Base-by-base conservation (phyloP, 30 jellyfish, hydroid and myxozoan genomes). In the Aurelia sp. region DNA sequence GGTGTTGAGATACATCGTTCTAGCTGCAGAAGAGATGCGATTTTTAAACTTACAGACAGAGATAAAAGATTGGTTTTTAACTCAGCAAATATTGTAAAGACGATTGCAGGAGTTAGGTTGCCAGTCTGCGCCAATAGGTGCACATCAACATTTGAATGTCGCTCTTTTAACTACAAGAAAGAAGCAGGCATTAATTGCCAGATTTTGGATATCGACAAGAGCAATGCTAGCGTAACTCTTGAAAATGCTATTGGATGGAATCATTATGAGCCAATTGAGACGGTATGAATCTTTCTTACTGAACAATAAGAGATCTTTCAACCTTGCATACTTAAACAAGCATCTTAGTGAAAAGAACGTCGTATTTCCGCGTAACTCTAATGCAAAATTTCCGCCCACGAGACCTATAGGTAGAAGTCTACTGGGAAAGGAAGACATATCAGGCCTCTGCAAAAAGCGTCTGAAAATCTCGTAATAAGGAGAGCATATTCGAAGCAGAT, bases 141-240 rank as follows among this genome's bases (percentile, higher is more conserved):
- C 44, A 76, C 73, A 41, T 61, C 76, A 22, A 9, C 63, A 63
- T 31, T 30, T 21, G 65, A 38, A 30, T 16, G 87, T 16, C 66
- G 74, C 5, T 76, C 87, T 5, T 59, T 76, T 64, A 76, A 76
- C 27, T 76, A 22, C 87, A 59, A 76, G 66, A 76, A 76, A 67
- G 67, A 13, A 11, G 78, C 30, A 19, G 47, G 51, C 41, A 60
- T 16, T 41, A 63, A 76, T 40, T 76, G 87, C 67, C 64, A 76
- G 27, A 59, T 76, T 4, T 31, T 76, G 74, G 38, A 63, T 51
- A 55, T 76, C 8, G 74, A 76, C 67, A 76, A 76, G 47, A 30
- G 24, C 10, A 76, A 61, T 33, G 58, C 77, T 19, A 40, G 67
- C 2, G 76, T 44, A 12, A 24, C n/a, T 13, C 63, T 60, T 8